Evolutionary conservation across 2,888 invertebrate species (phyloP).

Genomic region (Linyphia triangularis): DNA sequence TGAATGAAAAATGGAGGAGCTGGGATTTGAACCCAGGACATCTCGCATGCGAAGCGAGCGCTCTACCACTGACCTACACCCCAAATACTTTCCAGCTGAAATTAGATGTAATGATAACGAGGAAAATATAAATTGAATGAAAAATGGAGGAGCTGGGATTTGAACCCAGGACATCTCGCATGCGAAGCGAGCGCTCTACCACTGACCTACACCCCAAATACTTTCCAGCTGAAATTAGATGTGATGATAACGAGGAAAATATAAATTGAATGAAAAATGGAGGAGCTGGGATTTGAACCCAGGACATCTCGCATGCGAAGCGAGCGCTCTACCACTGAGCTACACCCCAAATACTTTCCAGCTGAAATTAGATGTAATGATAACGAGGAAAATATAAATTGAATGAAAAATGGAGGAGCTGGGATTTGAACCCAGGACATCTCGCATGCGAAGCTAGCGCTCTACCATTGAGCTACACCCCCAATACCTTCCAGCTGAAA

Average conservation of each 20-base stretch:
- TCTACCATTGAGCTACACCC: constrained; percentile 38
- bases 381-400: too few relatives aligned
- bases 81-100: too few relatives aligned
- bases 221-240: too few relatives aligned
- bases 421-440: constrained; percentile 33
- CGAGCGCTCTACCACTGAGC: constrained; percentile 43
- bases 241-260: too few relatives aligned
- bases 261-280: too few relatives aligned
- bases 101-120: too few relatives aligned
- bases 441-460: constrained; percentile 38
- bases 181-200: constrained; percentile 44
- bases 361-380: too few relatives aligned
- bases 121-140: too few relatives aligned
- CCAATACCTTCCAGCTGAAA: too few relatives aligned
- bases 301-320: constrained; percentile 39
- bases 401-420: constrained; percentile 20
- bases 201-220: constrained; percentile 14
- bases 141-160: constrained; percentile 35
- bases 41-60: constrained; percentile 44
- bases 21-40: constrained; percentile 37
- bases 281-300: constrained; percentile 39
- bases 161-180: constrained; percentile 37
- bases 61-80: constrained; percentile 27
- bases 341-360: too few relatives aligned
- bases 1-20: too few relatives aligned